Evolutionary conservation across 2,113 vertebrate genomes (phyloP), one percentile per base, ranked within the genome.

Genomic region (Ammospiza caudacuta): DNA sequence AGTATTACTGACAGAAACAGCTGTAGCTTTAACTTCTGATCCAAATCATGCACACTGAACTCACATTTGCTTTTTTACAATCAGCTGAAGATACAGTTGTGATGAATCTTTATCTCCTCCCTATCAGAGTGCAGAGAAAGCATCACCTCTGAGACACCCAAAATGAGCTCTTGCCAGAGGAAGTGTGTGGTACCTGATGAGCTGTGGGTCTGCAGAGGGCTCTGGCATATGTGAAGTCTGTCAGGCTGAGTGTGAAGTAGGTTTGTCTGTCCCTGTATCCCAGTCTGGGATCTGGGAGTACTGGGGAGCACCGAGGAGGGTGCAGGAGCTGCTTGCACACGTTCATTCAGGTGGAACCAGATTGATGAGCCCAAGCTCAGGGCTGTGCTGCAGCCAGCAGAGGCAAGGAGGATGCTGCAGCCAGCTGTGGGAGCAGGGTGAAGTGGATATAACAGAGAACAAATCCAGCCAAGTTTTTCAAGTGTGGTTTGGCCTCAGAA

Each of bases 301-400:
- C 59, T 51, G 43, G 68, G 75, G n/a, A 89, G n/a, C 46, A 59
- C 51, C 20, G 3, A 0, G 13, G 25, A 77, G 10, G 17, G n/a
- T 1, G 4, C 44, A 52, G 58, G 49, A 88, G 51, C 16, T 0
- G 0, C 59, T 49, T 2, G 1, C 61, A 37, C 1, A 6, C 0
- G 0, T n/a, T 49, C 28, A 11, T 25, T 43, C 10, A 12, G n/a
- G 18, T 43, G 33, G 24, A 63, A 66, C 33, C 35, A 47, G 31
- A 62, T 39, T 68, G 43, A 49, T n/a, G 46, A 73, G 78, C 41
- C 49, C 82, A 44, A n/a, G 49, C 31, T 61, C 62, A 52, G 70
- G 46, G 70, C 41, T 54, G 13, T 27, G 37, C 46, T 93, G 85
- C 75, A 88, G 83, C 35, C 89, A 85, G 79, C 63, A 79, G 66